Evolutionary conservation across 2,888 invertebrate genomes (phyloP).

Genomic region (Ectemnius cavifrons): DNA sequence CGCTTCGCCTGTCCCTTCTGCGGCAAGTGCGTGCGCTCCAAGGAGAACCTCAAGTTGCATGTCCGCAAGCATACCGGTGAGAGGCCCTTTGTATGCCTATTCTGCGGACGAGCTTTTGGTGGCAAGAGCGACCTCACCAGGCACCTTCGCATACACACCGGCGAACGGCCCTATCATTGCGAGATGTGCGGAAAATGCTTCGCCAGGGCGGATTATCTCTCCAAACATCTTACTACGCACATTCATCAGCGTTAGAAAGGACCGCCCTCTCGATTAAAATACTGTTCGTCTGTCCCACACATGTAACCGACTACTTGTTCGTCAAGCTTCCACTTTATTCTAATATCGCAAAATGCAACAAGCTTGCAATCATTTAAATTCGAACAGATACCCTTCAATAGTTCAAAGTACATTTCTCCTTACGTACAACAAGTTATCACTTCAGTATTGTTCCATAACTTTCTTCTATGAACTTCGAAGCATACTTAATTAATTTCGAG

Average conservation of each 20-base stretch:
- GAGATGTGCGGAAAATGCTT: conserved; percentile 96
- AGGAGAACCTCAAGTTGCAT: conserved; percentile 92
- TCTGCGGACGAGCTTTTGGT: conserved; percentile 93
- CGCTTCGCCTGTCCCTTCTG: conserved; percentile 93
- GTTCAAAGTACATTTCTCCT: too few relatives aligned
- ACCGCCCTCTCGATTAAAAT: conserved; percentile 11
- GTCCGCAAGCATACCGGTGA: conserved; percentile 93
- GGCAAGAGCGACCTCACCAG: conserved; percentile 93
- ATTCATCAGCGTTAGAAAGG: conserved; percentile 82
- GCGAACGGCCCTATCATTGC: conserved; percentile 93
- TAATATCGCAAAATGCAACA: too few relatives aligned
- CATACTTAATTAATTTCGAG: too few relatives aligned
- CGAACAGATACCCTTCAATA: too few relatives aligned
- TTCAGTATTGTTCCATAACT: too few relatives aligned
- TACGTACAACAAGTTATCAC: too few relatives aligned
- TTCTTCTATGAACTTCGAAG: neutral
- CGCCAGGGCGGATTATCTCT: conserved; percentile 92
- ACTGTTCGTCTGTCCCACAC: neutral
- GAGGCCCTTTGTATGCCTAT: conserved; percentile 93
- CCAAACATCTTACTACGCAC: conserved; percentile 94
- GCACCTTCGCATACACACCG: conserved; percentile 92
- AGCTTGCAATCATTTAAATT: too few relatives aligned
- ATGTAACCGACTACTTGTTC: neutral
- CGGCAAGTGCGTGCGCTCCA: conserved; percentile 92
- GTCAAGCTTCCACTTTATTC: neutral